Percentiles rank a stretch among this genome's conserved stretches.
Conservation (phyloP, 37 sponge, comb jelly and placozoan genomes). For the Theonella swinhoei region DNA sequence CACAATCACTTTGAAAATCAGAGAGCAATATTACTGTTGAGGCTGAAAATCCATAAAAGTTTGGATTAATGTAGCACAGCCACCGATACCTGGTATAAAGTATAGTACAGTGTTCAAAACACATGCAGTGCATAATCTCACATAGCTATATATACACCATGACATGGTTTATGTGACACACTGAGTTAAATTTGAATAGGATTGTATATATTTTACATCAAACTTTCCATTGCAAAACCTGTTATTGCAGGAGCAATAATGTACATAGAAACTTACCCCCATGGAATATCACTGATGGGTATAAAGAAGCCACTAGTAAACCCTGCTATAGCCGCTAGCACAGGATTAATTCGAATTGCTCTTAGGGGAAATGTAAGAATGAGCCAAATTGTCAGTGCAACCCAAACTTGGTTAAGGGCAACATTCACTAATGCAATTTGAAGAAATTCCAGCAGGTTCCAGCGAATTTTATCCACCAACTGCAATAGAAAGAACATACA, state of each 20-base stretch:
- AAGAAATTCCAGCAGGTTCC: conserved; percentile 20
- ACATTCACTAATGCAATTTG: conserved; percentile 49
- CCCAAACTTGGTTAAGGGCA: conserved; percentile 79
- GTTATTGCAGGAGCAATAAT: not conserved
- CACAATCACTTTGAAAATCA: conserved; percentile 31
- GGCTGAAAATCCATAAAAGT: conserved; percentile 76
- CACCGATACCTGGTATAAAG: conserved; percentile 43
- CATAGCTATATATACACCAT: too few species aligned
- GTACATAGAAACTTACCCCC: conserved; percentile 35
- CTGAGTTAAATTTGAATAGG: too few species aligned
- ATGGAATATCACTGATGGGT: conserved; percentile 37
- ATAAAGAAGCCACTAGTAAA: conserved; percentile 87
- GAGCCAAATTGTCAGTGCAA: conserved; percentile 56
- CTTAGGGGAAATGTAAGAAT: conserved; percentile 38
- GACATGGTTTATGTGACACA: too few species aligned
- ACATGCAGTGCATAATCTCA: too few species aligned
- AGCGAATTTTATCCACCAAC: conserved; percentile 9
- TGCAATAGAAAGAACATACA: not conserved
- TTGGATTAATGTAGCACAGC: conserved; percentile 81
- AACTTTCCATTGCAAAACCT: too few species aligned
- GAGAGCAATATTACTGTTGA: conserved; percentile 25
- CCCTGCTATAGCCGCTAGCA: conserved; percentile 62
- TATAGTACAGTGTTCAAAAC: too few species aligned
- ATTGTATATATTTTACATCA: too few species aligned
- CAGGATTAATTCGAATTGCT: conserved; percentile 55